phyloP scores from a whole-genome alignment of 2,113 vertebrate species.

The Castor canadensis region DNA sequence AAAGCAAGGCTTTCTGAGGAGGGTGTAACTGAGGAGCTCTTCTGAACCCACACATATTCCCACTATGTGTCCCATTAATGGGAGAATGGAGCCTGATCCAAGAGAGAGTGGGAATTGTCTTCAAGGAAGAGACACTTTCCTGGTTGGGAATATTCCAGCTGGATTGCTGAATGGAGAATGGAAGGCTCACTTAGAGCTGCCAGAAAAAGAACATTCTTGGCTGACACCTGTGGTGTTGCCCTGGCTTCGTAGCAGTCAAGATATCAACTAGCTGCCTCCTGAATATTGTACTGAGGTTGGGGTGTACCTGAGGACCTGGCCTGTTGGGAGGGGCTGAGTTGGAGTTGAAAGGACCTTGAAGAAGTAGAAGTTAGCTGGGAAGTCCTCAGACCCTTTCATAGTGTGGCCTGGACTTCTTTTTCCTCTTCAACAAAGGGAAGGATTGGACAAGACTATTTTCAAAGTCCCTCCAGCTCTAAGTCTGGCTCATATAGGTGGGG shows the following conservation, averaged over 20 bases:
- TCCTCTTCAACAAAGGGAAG: conserved; percentile 10
- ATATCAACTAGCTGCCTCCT: not conserved
- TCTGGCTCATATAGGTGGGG: not conserved
- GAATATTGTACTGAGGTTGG: not conserved
- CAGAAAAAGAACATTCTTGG: not conserved
- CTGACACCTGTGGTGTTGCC: not conserved
- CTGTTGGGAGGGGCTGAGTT: not conserved
- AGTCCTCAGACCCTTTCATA: not conserved
- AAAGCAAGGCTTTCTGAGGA: not conserved
- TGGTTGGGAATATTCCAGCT: not conserved
- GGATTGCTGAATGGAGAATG: not conserved
- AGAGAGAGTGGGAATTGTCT: not conserved
- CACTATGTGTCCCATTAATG: not conserved
- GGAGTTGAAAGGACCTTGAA: not conserved
- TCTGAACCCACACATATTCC: not conserved
- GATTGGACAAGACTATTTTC: conserved; percentile 4
- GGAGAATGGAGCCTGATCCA: not conserved
- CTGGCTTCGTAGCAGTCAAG: conserved; percentile 22
- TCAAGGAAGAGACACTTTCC: not conserved
- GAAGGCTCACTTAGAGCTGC: not conserved
- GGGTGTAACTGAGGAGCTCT: not conserved
- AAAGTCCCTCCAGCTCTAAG: conserved; percentile 18
- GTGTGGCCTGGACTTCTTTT: not conserved
- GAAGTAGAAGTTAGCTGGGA: not conserved
- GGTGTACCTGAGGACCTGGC: not conserved